Evolutionary conservation across 2,797 vertebrate genomes (phyloP).

Genomic region (Acipenser transmontanus): DNA sequence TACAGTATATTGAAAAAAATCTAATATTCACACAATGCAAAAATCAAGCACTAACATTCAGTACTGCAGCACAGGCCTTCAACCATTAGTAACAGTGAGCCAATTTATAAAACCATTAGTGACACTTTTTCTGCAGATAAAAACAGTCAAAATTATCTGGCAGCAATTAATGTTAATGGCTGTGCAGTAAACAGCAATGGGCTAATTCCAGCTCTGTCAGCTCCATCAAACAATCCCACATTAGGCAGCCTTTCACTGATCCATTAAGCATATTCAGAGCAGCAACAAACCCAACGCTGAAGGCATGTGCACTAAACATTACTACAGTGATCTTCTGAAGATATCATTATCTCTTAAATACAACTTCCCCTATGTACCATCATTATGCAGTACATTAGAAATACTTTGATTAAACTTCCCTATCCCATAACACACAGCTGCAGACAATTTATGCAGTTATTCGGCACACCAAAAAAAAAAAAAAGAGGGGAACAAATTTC

Average conservation of each 20-base stretch:
- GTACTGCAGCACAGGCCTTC: slow-evolving; percentile 64
- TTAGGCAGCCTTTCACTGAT: slow-evolving; percentile 78
- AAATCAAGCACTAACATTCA: slow-evolving; percentile 67
- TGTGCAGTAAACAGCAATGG: slow-evolving; percentile 85
- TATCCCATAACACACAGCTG: slow-evolving; percentile 97
- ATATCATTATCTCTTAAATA: slow-evolving; percentile 98
- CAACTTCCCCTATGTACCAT: slow-evolving; percentile 90
- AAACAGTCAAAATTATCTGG: slow-evolving; percentile 85
- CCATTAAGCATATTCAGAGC: slow-evolving; percentile 81
- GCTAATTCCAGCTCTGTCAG: slow-evolving; percentile 84
- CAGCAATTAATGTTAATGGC: slow-evolving; percentile 86
- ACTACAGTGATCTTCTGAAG: slow-evolving; percentile 82
- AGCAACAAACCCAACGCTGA: slow-evolving; percentile 81
- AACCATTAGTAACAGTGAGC: slow-evolving; percentile 83
- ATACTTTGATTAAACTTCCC: slow-evolving; percentile 98
- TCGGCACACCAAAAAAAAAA: slow-evolving; percentile 80
- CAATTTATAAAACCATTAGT: slow-evolving; percentile 85
- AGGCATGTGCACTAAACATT: slow-evolving; percentile 80
- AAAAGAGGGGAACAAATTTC: slow-evolving; percentile 14
- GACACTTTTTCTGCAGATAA: slow-evolving; percentile 76
- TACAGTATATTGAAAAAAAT: too few relatives aligned
- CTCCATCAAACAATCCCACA: slow-evolving; percentile 78
- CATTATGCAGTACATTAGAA: slow-evolving; percentile 97
- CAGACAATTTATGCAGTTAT: slow-evolving; percentile 96
- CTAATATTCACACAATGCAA: neutral